Evolutionary conservation across 2,113 vertebrate species (phyloP), one percentile per base, ranked within the genome.

Genomic region (Hassar affinis): DNA sequence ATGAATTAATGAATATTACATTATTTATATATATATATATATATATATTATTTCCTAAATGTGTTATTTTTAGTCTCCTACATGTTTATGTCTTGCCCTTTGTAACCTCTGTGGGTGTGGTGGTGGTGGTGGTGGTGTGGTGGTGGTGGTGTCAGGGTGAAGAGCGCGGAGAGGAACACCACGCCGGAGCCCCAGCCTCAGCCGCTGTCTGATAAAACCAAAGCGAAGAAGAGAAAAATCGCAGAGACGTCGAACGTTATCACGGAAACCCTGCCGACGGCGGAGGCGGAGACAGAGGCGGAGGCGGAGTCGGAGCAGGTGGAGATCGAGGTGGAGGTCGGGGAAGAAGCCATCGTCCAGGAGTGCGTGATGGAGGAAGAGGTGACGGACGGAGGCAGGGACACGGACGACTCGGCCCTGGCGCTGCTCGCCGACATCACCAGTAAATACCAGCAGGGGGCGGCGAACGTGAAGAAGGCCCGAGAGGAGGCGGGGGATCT

Each of bases 381-480:
- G 86, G 93, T 96, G 0, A 91, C 96, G 20, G 96, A 97, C 85
- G 95, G 94, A 45, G 94, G 94, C 52, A 88, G 93, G 71, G 95
- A 95, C 71, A 93, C 97, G 0, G 96, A 97, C 78, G 97, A 98
- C 85, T 99, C 97, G 0, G 97, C 98, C 30, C 92, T 99, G 88
- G 97, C 97, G 42, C 93, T 99, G 83, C 92, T 99, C 79, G 98
- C 98, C 9, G 98, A 99, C 89, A 99, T 99, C 82, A 99, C 98
- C 87, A 99, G 98, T 91, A 99, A 99, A 90, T 99, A 98, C 91
- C 97, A 97, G 78, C 97, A 96, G 20, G 97, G 93, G 64, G 95
- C 96, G 77, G 86, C 89, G 59, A 85, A 94, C 4, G 82, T 91
- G 38, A 93, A 90, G 69, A 92, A 90, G 62, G 89, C 10, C 38